Evolutionary conservation across 2,113 vertebrate genomes (phyloP).

Genomic region (Cercocebus atys): DNA sequence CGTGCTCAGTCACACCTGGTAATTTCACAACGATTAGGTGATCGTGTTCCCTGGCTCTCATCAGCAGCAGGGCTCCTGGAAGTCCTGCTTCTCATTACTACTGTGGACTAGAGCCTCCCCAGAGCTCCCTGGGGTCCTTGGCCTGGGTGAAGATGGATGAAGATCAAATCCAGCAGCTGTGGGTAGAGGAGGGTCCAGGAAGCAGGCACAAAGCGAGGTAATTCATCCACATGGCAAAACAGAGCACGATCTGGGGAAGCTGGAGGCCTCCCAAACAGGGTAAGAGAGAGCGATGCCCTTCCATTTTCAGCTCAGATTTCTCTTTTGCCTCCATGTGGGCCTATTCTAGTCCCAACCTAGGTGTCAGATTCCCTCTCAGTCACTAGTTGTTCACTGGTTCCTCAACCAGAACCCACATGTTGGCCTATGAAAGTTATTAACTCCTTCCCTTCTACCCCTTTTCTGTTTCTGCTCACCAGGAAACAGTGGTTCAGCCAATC

Average conservation of each 20-base stretch:
- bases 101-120: background rate
- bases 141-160: conserved; percentile 60
- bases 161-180: conserved; percentile 52
- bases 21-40: background rate
- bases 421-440: conserved; percentile 66
- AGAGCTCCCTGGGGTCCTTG: background rate
- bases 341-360: conserved; percentile 45
- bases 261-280: conserved; percentile 16
- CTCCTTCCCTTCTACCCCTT: background rate
- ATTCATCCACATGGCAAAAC: conserved; percentile 62
- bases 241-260: conserved; percentile 22
- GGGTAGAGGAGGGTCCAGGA: conserved; percentile 45
- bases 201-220: background rate
- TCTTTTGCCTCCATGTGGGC: conserved; percentile 19
- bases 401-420: conserved; percentile 56
- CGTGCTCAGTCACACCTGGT: conserved; percentile 32
- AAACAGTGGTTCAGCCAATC: conserved; percentile 2
- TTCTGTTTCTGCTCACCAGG: conserved; percentile 30
- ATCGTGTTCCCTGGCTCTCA: background rate
- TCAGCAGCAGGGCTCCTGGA: background rate
- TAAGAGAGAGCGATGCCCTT: conserved; percentile 31
- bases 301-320: conserved; percentile 56
- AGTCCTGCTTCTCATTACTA: conserved; percentile 52
- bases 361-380: conserved; percentile 63
- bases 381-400: conserved; percentile 26